Evolutionary conservation across 2,888 invertebrate genomes (phyloP), one percentile per base, ranked within the genome.

Genomic region (Cataglyphis livida): DNA sequence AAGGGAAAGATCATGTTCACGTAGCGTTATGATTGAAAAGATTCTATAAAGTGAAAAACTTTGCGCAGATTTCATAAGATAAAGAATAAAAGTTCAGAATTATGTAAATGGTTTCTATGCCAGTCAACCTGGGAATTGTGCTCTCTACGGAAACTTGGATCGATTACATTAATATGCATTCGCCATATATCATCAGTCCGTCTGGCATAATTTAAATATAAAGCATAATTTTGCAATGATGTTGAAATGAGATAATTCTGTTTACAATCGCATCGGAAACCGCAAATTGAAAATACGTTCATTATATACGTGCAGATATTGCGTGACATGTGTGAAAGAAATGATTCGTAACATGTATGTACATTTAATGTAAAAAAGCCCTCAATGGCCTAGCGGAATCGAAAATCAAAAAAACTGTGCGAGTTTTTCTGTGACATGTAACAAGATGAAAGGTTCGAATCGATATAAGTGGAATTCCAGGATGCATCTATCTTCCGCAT

Each of bases 391-490:
- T n/a, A 3, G 38, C 38, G 41, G 21, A 44, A 28, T 57, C 41
- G 25, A 57, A 66, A 44, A 61, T 79, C 41, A 9, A 15, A 59
- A 32, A 44, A 44, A 7, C 32, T 48, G 1, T 1, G 28, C 9
- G 59, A 57, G 44, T 44, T 59, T 44, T 21, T 61, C 28, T 18
- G 21, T 10, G 28, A 21, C 32, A 15, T 12, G 44, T 12, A 44
- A 78, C 41, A 38, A 41, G 62, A 25, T 5, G 54, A 59, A 35
- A 35, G 54, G 12, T 44, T 57, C 35, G 75, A 35, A 74, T 21
- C 25, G 66, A 51, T 81, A 78, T 83, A 89, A 84, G 76, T 86
- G 82, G 79, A 85, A 89, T 89, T 88, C 81, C 86, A 65, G 71
- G 65, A 18, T 65, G 85, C 82, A 87, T 86, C 81, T 90, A 85